A percentile compares a stretch with the other conserved stretches of the same genome.
Evolutionary conservation across 2,888 invertebrate genomes (phyloP).

Genomic region (Aquatica leii): DNA sequence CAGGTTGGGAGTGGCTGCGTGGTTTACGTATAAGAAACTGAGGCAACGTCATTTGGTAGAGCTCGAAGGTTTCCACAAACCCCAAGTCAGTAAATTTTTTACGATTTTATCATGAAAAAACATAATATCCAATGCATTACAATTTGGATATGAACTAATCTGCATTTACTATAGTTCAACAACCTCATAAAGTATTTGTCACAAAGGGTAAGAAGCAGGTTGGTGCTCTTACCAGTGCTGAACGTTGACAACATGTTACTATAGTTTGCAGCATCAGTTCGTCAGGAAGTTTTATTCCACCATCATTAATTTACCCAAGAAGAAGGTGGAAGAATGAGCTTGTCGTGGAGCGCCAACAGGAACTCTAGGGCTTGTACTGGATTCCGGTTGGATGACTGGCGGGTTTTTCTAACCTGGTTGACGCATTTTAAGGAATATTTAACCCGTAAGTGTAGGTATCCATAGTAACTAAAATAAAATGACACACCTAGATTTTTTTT

Average conservation of each 20-base stretch:
- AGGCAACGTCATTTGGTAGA: neutral
- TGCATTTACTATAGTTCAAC: constrained; percentile 55
- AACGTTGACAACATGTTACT: no score
- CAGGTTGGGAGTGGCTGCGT: no score
- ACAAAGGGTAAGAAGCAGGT: no score
- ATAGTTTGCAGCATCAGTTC: no score
- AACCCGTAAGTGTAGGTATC: no score
- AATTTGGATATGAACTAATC: constrained; percentile 50
- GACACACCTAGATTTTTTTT: no score
- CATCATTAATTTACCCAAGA: constrained; percentile 52
- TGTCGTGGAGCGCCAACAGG: constrained; percentile 51
- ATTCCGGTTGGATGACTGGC: constrained; percentile 5
- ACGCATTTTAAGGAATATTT: constrained; percentile 30
- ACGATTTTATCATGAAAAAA: neutral
- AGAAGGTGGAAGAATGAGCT: constrained; percentile 43
- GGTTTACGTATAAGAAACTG: neutral
- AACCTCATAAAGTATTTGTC: constrained; percentile 37
- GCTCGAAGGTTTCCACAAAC: constrained; percentile 7
- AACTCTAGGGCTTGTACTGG: neutral
- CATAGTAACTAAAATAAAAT: no score
- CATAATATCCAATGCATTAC: constrained; percentile 42
- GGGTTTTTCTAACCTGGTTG: constrained; percentile 41
- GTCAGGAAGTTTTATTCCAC: constrained; percentile 47
- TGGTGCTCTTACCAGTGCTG: no score
- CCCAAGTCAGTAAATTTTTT: neutral